phyloP scores from a whole-genome alignment of 2,888 invertebrate genomes.

The Physocephala rufipes region DNA sequence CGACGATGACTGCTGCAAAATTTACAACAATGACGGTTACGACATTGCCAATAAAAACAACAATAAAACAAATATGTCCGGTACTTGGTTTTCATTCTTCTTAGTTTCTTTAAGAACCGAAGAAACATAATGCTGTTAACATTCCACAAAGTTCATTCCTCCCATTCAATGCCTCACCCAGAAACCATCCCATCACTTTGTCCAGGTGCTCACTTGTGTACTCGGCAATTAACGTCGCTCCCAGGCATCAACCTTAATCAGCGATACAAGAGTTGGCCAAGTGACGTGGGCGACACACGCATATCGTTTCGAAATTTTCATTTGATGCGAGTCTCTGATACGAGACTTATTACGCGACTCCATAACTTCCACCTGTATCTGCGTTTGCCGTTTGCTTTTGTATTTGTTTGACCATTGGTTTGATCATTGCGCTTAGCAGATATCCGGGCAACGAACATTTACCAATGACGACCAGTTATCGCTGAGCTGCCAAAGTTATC shows the following conservation, averaged over 20 bases:
- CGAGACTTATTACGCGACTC: background rate
- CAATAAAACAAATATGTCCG: too few relatives aligned
- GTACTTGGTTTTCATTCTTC: too few relatives aligned
- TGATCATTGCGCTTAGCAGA: too few relatives aligned
- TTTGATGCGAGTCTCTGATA: background rate
- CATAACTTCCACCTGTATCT: background rate
- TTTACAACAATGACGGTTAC: background rate
- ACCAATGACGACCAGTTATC: conserved; percentile 45
- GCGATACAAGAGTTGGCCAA: background rate
- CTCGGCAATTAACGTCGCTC: background rate
- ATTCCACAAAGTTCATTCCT: too few relatives aligned
- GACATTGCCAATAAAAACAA: background rate
- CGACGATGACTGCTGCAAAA: too few relatives aligned
- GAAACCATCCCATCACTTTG: background rate
- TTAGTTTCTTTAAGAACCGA: too few relatives aligned
- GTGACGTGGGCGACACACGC: conserved; percentile 6
- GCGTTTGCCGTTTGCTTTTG: too few relatives aligned
- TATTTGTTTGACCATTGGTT: too few relatives aligned
- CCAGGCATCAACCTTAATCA: background rate
- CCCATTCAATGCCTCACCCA: background rate
- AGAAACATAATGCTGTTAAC: too few relatives aligned
- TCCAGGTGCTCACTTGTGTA: background rate
- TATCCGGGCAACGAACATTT: conserved; percentile 35
- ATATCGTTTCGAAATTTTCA: background rate
- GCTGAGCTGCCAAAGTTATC: conserved; percentile 46